Evolutionary conservation across 1,140 invertebrate genomes (phyloP).

Genomic region (Drosophila ambigua): DNA sequence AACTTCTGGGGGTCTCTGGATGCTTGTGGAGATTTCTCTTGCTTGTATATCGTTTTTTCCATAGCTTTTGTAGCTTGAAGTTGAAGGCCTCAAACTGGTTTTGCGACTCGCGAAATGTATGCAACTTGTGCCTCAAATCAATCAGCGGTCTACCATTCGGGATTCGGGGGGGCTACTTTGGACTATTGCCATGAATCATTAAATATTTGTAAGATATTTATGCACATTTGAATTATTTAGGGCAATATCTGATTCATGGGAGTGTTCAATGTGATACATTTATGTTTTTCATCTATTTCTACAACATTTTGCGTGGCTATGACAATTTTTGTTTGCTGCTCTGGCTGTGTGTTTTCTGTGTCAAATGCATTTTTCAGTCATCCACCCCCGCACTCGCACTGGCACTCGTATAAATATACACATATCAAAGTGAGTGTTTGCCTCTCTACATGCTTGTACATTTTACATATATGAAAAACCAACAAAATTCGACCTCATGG

Average conservation of each 20-base stretch:
- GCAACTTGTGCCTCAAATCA: conserved; percentile 22
- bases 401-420: background rate
- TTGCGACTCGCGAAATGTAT: conserved; percentile 1
- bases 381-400: conserved; percentile 47
- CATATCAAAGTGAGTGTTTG: conserved; percentile 8
- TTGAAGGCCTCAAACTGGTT: conserved; percentile 13
- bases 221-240: background rate
- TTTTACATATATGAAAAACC: background rate
- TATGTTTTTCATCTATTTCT: conserved; percentile 8
- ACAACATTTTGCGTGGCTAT: background rate
- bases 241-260: conserved; percentile 4
- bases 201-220: conserved; percentile 1
- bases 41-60: background rate
- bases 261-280: background rate
- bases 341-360: conserved; percentile 53
- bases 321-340: conserved; percentile 8
- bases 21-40: too few species aligned
- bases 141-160: conserved; percentile 18
- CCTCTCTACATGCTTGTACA: too few species aligned
- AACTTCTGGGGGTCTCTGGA: too few species aligned
- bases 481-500: conserved; percentile 68
- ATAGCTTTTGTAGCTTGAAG: background rate
- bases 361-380: conserved; percentile 80
- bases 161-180: too few species aligned
- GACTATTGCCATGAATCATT: conserved; percentile 41